A percentile compares a stretch with the other conserved stretches of the same genome.
These are phyloP conservation scores for Scelioninae gen. 1 DNA, from an alignment of 2,888 invertebrate genomes.

Conservation along the genomic window DNA sequence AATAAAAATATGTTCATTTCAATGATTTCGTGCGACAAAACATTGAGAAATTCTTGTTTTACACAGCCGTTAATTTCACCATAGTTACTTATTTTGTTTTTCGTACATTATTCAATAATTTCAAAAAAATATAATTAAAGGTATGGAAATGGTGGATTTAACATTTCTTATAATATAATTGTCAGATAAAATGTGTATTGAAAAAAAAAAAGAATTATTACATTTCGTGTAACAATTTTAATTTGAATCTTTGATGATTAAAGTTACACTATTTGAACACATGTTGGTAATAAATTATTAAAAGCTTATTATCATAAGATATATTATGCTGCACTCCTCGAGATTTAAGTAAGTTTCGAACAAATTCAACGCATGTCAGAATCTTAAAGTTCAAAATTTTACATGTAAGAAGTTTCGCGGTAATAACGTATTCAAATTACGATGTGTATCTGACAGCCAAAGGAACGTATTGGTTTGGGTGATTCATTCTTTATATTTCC, in stretches of 20 bases:
- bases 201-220: no score
- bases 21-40: constrained; percentile 11
- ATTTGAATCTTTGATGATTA: no score
- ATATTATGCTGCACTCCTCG: constrained; percentile 1
- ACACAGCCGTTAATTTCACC: neutral
- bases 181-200: no score
- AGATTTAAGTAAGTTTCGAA: neutral
- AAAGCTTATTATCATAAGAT: no score
- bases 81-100: neutral
- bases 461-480: constrained; percentile 56
- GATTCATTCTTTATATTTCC: constrained; percentile 59
- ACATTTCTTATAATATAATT: no score
- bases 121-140: no score
- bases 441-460: constrained; percentile 31
- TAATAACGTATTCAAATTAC: constrained; percentile 54
- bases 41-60: constrained; percentile 24
- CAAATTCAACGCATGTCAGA: constrained; percentile 9
- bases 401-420: constrained; percentile 31
- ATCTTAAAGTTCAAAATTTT: constrained; percentile 33
- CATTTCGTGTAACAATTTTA: no score
- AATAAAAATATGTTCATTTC: constrained; percentile 48
- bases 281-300: no score
- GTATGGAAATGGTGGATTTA: no score
- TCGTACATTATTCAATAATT: no score
- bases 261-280: no score